Base-by-base conservation (phyloP, 2,797 vertebrate genomes). In the Dicrostonyx torquatus region DNA sequence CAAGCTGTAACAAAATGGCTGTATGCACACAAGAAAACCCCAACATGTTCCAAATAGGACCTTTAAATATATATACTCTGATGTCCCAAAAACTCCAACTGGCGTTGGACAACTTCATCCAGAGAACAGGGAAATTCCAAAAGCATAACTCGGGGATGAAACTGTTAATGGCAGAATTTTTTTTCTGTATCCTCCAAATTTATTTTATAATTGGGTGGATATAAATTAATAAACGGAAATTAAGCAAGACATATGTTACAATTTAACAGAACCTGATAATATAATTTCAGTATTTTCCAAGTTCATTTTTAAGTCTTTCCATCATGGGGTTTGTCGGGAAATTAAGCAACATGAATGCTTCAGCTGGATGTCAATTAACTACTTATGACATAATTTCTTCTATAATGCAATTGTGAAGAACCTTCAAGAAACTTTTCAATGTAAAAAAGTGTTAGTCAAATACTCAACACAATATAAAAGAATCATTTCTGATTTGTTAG, bases 141-240 rank as follows among this genome's bases (percentile, higher is more conserved):
- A 66, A 53, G 31, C 2, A 1, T 48, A n/a, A 37, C 26, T 64
- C 1, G 37, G 43, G 13, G 37, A 80, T 20, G n/a, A 58, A 2
- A 34, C 45, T 18, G 37, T 0, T 24, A 18, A 14, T 75, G 53
- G 37, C 34, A 55, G 60, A 73, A 87, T 66, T 31, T 73, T 34
- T 53, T 58, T 55, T 55, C 72, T 97, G 77, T 98, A 97, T 98
- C 96, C 91, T 97, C 96, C 97, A 93, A 97, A 97, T 97, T 97
- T 97, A 96, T 96, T 98, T 98, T 97, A 89, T 97, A 96, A 97
- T 94, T 97, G 93, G 90, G 58, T 96, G 68, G 77, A 96, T 96
- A 96, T 91, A 95, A 97, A 97, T 97, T 97, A 97, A 97, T 94
- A 93, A 98, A 96, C 87, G 98, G 96, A 97, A 98, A 95, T 17